phyloP scores from a whole-genome alignment of 2,888 invertebrate species.

The Caenorhabditis sp. region DNA sequence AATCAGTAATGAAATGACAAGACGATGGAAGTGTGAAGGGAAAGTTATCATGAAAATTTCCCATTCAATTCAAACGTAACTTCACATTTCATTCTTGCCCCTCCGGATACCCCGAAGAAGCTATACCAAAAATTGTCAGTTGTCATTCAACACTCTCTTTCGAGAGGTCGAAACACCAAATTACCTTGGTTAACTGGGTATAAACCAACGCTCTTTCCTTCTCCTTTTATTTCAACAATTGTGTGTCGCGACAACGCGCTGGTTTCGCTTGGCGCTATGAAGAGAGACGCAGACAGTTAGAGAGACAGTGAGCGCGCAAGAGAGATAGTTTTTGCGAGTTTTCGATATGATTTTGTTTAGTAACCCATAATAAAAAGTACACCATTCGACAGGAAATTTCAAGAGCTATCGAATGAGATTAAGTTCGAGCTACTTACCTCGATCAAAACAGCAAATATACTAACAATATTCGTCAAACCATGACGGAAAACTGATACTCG shows the following conservation, averaged over 20 bases:
- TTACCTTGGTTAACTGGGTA: neutral
- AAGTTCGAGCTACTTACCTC: slow-evolving; percentile 45
- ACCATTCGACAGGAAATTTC: neutral
- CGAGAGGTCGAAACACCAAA: neutral
- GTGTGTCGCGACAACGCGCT: too few relatives aligned
- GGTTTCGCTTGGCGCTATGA: too few relatives aligned
- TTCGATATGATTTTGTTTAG: neutral
- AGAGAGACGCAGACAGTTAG: too few relatives aligned
- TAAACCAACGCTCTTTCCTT: neutral
- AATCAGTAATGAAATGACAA: neutral
- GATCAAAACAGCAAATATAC: slow-evolving; percentile 67
- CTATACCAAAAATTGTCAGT: neutral
- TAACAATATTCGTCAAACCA: slow-evolving; percentile 67
- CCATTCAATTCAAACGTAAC: too few relatives aligned
- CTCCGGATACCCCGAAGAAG: neutral
- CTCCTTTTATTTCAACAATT: too few relatives aligned
- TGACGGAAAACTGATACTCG: slow-evolving; percentile 70
- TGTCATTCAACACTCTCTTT: neutral
- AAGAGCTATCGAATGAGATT: neutral
- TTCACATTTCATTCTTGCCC: neutral
- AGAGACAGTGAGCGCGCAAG: too few relatives aligned
- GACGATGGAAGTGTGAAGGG: neutral
- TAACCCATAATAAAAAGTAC: neutral
- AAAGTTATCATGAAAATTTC: neutral
- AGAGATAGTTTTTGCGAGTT: too few relatives aligned